Evolutionary conservation across 1,140 invertebrate species (phyloP).

Genomic region (Nymphalis io): DNA sequence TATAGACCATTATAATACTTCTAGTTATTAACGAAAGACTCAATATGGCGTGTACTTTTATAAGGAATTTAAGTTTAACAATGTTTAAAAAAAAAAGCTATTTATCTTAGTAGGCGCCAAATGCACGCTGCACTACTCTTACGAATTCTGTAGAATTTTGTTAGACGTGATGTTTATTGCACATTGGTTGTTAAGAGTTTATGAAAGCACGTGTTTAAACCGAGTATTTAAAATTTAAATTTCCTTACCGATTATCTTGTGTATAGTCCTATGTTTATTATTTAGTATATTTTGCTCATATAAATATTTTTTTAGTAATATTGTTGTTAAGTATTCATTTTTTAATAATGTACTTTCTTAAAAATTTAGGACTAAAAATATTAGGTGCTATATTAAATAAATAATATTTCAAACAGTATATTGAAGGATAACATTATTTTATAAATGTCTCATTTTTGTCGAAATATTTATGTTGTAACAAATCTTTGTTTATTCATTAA

Average conservation of each 20-base stretch:
- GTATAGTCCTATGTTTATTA: not conserved
- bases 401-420: no score
- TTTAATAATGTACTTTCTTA: no score
- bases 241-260: constrained; percentile 38
- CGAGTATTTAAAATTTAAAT: constrained; percentile 29
- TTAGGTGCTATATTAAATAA: no score
- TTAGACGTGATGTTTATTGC: constrained; percentile 46
- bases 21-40: constrained; percentile 26
- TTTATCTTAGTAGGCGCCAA: constrained; percentile 74
- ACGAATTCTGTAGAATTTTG: constrained; percentile 57
- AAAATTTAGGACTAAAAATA: no score
- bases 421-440: no score
- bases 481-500: not conserved
- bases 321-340: no score
- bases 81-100: constrained; percentile 68
- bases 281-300: no score
- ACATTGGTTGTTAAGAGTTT: constrained; percentile 37
- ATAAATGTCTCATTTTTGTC: no score
- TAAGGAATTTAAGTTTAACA: constrained; percentile 74
- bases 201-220: constrained; percentile 29
- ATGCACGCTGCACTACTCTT: constrained; percentile 67
- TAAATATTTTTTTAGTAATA: no score
- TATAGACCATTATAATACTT: constrained; percentile 37
- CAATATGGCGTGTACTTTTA: constrained; percentile 37
- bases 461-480: not conserved